A percentile compares a stretch with the other conserved stretches of the same genome.
Evolutionary conservation across 1,140 invertebrate species (phyloP).

Genomic region (Drosophila serrata): DNA sequence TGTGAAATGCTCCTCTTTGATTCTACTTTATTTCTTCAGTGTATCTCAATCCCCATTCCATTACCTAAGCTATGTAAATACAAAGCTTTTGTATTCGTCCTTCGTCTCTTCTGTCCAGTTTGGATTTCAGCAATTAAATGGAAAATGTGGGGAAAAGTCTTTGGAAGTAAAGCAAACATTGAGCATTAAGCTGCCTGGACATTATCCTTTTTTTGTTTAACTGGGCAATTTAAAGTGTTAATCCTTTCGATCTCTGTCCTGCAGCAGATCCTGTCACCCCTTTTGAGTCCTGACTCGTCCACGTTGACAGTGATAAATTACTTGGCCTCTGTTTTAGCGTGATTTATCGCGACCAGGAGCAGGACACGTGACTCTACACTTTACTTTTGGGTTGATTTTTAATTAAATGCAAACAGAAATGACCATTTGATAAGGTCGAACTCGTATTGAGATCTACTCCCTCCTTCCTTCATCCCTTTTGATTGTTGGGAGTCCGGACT

Average conservation of each 20-base stretch:
- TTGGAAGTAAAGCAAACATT: constrained; percentile 43
- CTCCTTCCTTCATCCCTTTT: not conserved
- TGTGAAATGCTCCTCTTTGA: not conserved
- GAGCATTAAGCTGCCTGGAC: constrained; percentile 28
- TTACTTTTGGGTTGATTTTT: constrained; percentile 79
- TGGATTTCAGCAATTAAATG: constrained; percentile 41
- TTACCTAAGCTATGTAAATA: constrained; percentile 26
- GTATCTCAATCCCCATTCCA: not conserved
- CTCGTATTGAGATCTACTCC: not conserved
- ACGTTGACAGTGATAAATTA: constrained; percentile 84
- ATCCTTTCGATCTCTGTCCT: constrained; percentile 69
- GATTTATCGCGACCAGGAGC: constrained; percentile 75
- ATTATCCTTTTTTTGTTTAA: constrained; percentile 63
- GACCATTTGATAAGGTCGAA: constrained; percentile 78
- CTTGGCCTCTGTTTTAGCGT: constrained; percentile 78
- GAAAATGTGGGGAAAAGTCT: constrained; percentile 40
- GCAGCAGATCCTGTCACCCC: constrained; percentile 45
- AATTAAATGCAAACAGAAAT: constrained; percentile 85
- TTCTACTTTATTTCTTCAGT: not conserved
- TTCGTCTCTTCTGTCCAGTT: constrained; percentile 26
- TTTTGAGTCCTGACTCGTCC: constrained; percentile 35
- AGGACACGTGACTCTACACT: constrained; percentile 74
- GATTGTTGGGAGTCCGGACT: not conserved
- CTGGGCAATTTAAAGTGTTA: constrained; percentile 78
- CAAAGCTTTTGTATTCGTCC: constrained; percentile 22